Percentiles rank a stretch among this genome's conserved stretches.
Evolutionary conservation across 2,888 invertebrate species (phyloP).

Genomic region (Thymelicus sylvestris): DNA sequence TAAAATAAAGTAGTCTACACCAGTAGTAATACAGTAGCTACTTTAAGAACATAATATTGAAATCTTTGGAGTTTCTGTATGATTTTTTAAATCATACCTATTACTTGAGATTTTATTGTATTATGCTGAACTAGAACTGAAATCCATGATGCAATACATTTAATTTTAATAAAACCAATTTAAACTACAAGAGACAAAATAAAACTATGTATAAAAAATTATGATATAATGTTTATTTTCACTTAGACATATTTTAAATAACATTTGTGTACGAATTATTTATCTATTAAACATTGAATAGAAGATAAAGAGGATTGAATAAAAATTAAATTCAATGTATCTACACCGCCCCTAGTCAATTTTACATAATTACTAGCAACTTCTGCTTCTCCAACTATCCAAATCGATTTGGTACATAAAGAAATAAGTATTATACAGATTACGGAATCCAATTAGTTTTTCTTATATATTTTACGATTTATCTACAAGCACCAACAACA

Average conservation of each 20-base stretch:
- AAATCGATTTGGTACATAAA: too few relatives aligned
- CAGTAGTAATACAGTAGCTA: too few relatives aligned
- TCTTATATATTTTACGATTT: slow-evolving; percentile 42
- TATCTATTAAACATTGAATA: slow-evolving; percentile 17
- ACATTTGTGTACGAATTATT: slow-evolving; percentile 15
- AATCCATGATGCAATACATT: too few relatives aligned
- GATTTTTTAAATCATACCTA: too few relatives aligned
- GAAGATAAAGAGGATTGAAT: not conserved
- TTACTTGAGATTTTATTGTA: too few relatives aligned
- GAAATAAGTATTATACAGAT: not conserved
- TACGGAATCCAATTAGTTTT: not conserved
- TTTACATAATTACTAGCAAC: slow-evolving; percentile 11
- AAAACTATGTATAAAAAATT: slow-evolving; percentile 12
- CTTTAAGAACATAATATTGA: too few relatives aligned
- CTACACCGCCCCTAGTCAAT: not conserved
- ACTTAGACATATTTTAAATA: slow-evolving; percentile 29
- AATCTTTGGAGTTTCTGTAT: too few relatives aligned
- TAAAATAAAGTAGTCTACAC: too few relatives aligned
- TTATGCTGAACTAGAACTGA: too few relatives aligned
- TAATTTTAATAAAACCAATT: not conserved
- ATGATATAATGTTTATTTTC: slow-evolving; percentile 33
- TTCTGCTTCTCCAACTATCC: too few relatives aligned
- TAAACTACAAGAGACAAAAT: not conserved
- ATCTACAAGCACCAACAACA: slow-evolving; percentile 71
- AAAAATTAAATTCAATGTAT: slow-evolving; percentile 20